phyloP scores from a whole-genome alignment of 1,140 invertebrate genomes.

The Lutraria rhynchaena region DNA sequence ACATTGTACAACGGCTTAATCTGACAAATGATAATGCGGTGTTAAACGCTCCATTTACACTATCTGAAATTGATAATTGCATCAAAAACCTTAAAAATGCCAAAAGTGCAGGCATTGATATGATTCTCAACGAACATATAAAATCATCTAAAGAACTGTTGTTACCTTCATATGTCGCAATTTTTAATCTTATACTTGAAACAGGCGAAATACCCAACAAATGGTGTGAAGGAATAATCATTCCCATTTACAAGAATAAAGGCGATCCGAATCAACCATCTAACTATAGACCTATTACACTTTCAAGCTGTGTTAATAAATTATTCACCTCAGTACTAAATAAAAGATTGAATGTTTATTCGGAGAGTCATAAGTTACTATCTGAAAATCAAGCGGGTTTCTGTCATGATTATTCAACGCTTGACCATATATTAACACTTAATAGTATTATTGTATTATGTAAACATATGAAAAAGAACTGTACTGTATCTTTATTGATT shows the following conservation, averaged over 20 bases:
- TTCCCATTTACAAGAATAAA: conserved; percentile 21
- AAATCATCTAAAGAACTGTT: conserved; percentile 25
- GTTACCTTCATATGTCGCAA: conserved; percentile 7
- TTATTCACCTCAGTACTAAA: background rate
- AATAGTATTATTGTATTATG: background rate
- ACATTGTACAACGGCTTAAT: background rate
- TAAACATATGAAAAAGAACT: background rate
- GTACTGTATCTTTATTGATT: too few relatives aligned
- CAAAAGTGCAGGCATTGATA: conserved; percentile 13
- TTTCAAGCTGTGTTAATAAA: background rate
- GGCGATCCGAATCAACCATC: background rate
- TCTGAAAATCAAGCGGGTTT: conserved; percentile 39
- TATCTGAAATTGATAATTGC: background rate
- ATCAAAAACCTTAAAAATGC: conserved; percentile 42
- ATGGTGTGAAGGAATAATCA: conserved; percentile 38
- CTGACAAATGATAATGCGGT: background rate
- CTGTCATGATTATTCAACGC: too few relatives aligned
- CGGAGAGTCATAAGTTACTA: conserved; percentile 1
- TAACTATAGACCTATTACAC: conserved; percentile 17
- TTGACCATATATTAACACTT: too few relatives aligned
- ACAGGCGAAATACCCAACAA: conserved; percentile 22
- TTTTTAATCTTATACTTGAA: conserved; percentile 44
- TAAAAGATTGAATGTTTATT: conserved; percentile 33
- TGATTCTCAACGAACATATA: conserved; percentile 37
- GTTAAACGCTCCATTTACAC: conserved; percentile 7